Evolutionary conservation across 2,797 vertebrate species (phyloP).

Genomic region (Alca torda): DNA sequence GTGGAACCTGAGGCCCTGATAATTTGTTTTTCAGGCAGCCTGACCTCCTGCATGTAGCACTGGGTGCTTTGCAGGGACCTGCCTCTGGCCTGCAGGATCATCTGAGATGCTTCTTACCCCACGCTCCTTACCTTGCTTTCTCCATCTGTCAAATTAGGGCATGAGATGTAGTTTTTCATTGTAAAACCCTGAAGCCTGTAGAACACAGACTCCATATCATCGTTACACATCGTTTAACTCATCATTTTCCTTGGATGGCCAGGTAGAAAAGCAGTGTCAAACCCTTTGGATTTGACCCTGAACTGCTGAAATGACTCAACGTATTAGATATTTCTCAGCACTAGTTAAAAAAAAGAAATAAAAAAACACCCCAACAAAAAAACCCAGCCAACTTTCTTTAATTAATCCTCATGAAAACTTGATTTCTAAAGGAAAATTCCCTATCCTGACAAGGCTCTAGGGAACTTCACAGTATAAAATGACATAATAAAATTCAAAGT

Average conservation of each 20-base stretch:
- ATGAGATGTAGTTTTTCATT: neutral
- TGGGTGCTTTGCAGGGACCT: neutral
- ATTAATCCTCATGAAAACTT: neutral
- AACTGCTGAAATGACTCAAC: neutral
- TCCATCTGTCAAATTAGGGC: neutral
- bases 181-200: neutral
- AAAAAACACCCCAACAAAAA: neutral
- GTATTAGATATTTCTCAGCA: neutral
- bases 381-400: neutral
- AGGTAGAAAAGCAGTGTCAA: neutral
- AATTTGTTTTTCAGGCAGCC: neutral
- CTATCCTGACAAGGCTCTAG: neutral
- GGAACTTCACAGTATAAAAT: neutral
- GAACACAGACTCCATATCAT: neutral
- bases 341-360: neutral
- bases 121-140: neutral
- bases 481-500: conserved; percentile 26
- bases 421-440: neutral
- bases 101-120: neutral
- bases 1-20: neutral
- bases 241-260: neutral
- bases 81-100: neutral
- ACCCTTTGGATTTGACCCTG: neutral
- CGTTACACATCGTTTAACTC: fast-evolving
- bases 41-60: neutral